A percentile compares a stretch with the other conserved stretches of the same genome.
These are phyloP conservation scores for Drosophila azteca DNA, from an alignment of 1,140 invertebrate genomes.

Conservation along the genomic window DNA sequence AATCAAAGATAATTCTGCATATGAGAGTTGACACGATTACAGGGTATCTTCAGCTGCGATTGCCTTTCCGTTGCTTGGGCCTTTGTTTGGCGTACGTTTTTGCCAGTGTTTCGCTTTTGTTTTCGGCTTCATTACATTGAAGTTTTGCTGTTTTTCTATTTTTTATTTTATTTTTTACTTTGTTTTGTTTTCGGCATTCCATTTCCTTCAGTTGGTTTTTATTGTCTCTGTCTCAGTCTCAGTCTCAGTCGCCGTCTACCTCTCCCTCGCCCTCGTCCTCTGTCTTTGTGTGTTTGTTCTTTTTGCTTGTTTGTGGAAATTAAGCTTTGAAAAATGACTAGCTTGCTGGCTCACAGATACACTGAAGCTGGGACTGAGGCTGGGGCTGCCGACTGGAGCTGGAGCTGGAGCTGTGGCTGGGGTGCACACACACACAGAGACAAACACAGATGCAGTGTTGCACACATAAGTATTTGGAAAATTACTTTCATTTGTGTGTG, in stretches of 20 bases:
- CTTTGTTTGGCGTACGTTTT: no score
- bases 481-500: slow-evolving; percentile 78
- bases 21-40: no score
- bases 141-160: slow-evolving; percentile 29
- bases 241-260: neutral
- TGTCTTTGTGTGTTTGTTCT: slow-evolving; percentile 14
- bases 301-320: slow-evolving; percentile 68
- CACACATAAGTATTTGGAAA: slow-evolving; percentile 74
- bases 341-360: slow-evolving; percentile 20
- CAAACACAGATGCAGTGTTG: slow-evolving; percentile 29
- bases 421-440: slow-evolving; percentile 8
- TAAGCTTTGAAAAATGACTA: slow-evolving; percentile 77
- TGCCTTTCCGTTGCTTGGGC: no score
- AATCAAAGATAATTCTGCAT: no score
- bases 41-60: no score
- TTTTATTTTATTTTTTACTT: neutral
- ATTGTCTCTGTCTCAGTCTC: slow-evolving; percentile 19
- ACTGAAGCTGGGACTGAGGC: neutral
- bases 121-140: slow-evolving; percentile 53
- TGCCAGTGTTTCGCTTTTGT: slow-evolving; percentile 37
- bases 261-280: neutral
- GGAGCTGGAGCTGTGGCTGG: no score
- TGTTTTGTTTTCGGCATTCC: slow-evolving; percentile 7
- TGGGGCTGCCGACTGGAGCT: neutral
- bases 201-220: slow-evolving; percentile 37